phyloP scores from a whole-genome alignment of 2,888 invertebrate species.

The Euzetes globulus region DNA sequence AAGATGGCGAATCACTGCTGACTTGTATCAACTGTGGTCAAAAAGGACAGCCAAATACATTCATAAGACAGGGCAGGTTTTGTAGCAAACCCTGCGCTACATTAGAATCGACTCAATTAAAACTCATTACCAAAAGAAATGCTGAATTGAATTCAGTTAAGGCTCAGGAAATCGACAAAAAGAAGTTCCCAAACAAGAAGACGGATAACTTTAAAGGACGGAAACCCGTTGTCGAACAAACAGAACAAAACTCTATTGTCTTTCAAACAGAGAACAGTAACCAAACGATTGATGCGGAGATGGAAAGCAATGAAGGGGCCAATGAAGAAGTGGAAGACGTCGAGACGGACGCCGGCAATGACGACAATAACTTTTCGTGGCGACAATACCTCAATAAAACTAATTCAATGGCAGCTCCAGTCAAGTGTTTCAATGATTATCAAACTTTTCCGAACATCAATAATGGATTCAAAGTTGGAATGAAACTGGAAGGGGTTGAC shows the following conservation, averaged over 20 bases:
- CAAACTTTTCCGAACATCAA: constrained; percentile 38
- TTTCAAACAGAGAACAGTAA: constrained; percentile 11
- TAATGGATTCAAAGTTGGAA: constrained; percentile 56
- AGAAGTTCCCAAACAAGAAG: background rate
- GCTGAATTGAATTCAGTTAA: background rate
- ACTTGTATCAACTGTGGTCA: constrained; percentile 72
- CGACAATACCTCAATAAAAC: constrained; percentile 64
- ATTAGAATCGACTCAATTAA: constrained; percentile 18
- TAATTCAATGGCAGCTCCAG: constrained; percentile 65
- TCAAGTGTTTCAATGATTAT: constrained; percentile 55
- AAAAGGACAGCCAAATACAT: constrained; percentile 73
- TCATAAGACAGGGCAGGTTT: constrained; percentile 58
- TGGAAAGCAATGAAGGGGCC: background rate
- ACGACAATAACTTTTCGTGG: constrained; percentile 66
- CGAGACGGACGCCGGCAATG: constrained; percentile 43
- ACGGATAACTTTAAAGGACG: background rate
- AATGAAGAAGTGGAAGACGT: no score
- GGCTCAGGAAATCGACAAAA: background rate
- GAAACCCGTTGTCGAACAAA: background rate
- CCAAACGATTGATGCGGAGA: background rate
- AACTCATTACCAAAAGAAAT: constrained; percentile 16
- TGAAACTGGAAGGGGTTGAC: constrained; percentile 89
- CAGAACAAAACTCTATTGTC: background rate
- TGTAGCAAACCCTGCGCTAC: constrained; percentile 64
- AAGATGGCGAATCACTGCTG: background rate